phyloP scores from a whole-genome alignment of 2,797 vertebrate genomes.

The Octomys mimax region DNA sequence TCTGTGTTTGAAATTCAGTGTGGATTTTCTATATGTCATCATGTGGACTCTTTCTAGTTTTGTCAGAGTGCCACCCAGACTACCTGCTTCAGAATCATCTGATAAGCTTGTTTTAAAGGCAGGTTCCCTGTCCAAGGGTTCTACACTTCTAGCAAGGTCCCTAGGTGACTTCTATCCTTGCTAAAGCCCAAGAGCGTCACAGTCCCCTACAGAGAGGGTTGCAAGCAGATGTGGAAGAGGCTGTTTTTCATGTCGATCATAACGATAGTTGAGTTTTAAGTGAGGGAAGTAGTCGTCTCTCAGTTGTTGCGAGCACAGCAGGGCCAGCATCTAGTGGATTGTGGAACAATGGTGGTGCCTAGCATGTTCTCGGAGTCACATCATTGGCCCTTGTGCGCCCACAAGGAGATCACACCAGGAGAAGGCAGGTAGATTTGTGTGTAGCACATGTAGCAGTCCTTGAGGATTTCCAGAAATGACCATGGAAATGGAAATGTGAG shows the following conservation, averaged over 20 bases:
- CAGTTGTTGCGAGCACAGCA: background rate
- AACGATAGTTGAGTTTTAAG: background rate
- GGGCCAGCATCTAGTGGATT: background rate
- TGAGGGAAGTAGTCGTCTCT: background rate
- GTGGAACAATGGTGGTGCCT: background rate
- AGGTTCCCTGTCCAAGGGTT: background rate
- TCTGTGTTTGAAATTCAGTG: background rate
- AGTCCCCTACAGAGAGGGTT: background rate
- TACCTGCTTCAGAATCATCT: background rate
- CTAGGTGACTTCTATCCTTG: background rate
- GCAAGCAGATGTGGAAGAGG: background rate
- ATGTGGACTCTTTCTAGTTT: background rate
- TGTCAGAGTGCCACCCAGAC: background rate
- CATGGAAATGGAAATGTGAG: background rate
- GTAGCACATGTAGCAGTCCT: background rate
- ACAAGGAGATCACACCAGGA: background rate
- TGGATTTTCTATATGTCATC: background rate
- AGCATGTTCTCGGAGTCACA: background rate
- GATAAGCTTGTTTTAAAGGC: background rate
- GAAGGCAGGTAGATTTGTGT: background rate
- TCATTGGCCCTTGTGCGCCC: background rate
- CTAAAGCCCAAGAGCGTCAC: background rate
- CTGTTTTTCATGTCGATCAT: background rate
- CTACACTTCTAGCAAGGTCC: background rate
- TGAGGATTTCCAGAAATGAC: slow-evolving; percentile 15